phyloP scores from a whole-genome alignment of 2,888 invertebrate genomes.

The Acleris cristana region DNA sequence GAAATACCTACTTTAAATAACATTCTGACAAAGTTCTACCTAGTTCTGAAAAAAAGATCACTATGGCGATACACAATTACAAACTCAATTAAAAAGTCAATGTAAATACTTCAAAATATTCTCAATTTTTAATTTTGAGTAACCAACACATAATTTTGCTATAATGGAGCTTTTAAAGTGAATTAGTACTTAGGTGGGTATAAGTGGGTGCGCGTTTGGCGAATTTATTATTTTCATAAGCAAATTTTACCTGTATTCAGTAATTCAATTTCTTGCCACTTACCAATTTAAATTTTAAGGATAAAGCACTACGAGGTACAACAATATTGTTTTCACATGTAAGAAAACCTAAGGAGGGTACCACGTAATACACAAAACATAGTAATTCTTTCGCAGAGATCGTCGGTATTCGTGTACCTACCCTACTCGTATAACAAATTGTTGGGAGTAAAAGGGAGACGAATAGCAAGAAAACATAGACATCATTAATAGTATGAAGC shows the following conservation, averaged over 20 bases:
- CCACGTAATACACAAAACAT: neutral
- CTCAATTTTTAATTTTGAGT: constrained; percentile 3
- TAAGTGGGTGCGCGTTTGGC: constrained; percentile 16
- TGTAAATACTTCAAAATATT: neutral
- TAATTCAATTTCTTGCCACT: constrained; percentile 14
- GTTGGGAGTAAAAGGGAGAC: constrained; percentile 1
- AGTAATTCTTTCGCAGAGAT: constrained; percentile 14
- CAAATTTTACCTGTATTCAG: constrained; percentile 27
- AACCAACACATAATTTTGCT: constrained; percentile 8
- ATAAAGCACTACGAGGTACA: neutral
- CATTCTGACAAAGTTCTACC: too few relatives aligned
- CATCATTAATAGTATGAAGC: neutral
- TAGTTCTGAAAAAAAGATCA: too few relatives aligned
- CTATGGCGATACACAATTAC: too few relatives aligned
- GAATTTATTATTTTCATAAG: constrained; percentile 25
- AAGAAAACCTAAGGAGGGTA: too few relatives aligned
- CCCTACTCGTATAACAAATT: constrained; percentile 15
- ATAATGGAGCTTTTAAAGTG: constrained; percentile 14
- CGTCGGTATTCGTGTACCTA: neutral
- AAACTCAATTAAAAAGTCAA: too few relatives aligned
- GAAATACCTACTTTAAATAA: too few relatives aligned
- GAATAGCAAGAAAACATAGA: constrained; percentile 6
- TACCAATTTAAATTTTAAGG: constrained; percentile 12
- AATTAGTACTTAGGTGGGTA: constrained; percentile 16
- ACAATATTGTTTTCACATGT: neutral